phyloP scores from a whole-genome alignment of 2,113 vertebrate genomes.

The Aptenodytes patagonicus region DNA sequence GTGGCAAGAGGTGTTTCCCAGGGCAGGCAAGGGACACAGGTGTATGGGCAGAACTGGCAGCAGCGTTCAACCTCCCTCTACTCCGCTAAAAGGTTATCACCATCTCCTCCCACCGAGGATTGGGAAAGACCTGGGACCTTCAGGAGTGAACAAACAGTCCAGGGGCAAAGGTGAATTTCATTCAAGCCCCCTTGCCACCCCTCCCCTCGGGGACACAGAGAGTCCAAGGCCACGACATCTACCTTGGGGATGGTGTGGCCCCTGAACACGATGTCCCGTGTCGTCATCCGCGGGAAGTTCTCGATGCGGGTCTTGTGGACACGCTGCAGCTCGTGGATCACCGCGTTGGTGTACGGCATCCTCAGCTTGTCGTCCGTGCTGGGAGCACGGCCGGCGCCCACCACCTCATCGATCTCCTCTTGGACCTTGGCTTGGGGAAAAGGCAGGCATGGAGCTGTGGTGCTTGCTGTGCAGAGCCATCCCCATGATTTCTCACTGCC shows the following conservation, averaged over 20 bases:
- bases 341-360: slow-evolving; percentile 33
- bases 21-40: fast-evolving
- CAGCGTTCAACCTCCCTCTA: not conserved
- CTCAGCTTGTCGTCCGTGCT: slow-evolving; percentile 11
- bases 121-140: not conserved
- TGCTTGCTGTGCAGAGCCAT: not conserved
- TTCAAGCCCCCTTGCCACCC: fast-evolving
- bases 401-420: not conserved
- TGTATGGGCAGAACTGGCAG: not conserved
- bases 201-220: fast-evolving
- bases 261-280: not conserved
- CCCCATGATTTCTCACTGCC: not conserved
- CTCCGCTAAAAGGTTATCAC: not conserved
- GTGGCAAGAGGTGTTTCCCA: not conserved
- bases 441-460: not conserved
- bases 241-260: slow-evolving; percentile 59
- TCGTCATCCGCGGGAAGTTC: not conserved
- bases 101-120: fast-evolving
- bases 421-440: slow-evolving; percentile 43
- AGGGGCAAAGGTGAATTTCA: not conserved
- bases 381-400: not conserved
- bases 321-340: slow-evolving; percentile 53
- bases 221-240: fast-evolving
- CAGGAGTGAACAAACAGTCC: not conserved
- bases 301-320: not conserved